Evolutionary conservation across 2,888 invertebrate genomes (phyloP), one percentile per base, ranked within the genome.

Genomic region (Rhagophthalmus giganteus): DNA sequence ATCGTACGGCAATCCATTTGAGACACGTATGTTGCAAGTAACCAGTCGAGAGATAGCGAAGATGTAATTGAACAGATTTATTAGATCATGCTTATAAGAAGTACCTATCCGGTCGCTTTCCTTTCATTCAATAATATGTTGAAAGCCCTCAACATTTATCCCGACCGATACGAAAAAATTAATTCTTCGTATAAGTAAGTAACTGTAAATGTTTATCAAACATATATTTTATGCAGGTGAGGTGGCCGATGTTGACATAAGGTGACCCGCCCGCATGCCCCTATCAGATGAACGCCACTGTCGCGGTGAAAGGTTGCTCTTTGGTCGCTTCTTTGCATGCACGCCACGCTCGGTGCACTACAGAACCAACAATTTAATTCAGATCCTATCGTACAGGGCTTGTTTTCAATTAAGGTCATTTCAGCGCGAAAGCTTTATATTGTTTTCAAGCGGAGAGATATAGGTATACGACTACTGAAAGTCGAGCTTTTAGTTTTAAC

Each of bases 371-470:
- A 59, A 63, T 61, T 65, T 65, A 65, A 65, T 65, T 63, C 62
- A 58, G 63, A 65, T 65, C 63, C 56, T 63, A 65, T 65, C 65
- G 59, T 55, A 42, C 45, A 57, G 59, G 62, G 67, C 64, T 68
- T 67, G 67, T 68, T 69, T 69, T 70, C 69, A 68, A 70, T 70
- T 70, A 69, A 68, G 60, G 66, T 67, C 50, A 54, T 57, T 59
- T 55, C 53, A 49, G 49, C 37, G 41, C 44, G 46, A 37, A 41
- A 53, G 50, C 54, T 48, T 54, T 54, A 50, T 50, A 48, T 49
- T 54, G 49, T 54, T 54, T 49, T 45, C 45, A 25, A 32, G 28
- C 13, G 9, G 14, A 48, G 20, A 39, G 39, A 41, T 33, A 41
- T 34, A n/a, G n/a, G n/a, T n/a, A n/a, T n/a, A n/a, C n/a, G n/a